Evolutionary conservation across 2,113 vertebrate genomes (phyloP), one percentile per base, ranked within the genome.

Genomic region (Rhombomys opimus): DNA sequence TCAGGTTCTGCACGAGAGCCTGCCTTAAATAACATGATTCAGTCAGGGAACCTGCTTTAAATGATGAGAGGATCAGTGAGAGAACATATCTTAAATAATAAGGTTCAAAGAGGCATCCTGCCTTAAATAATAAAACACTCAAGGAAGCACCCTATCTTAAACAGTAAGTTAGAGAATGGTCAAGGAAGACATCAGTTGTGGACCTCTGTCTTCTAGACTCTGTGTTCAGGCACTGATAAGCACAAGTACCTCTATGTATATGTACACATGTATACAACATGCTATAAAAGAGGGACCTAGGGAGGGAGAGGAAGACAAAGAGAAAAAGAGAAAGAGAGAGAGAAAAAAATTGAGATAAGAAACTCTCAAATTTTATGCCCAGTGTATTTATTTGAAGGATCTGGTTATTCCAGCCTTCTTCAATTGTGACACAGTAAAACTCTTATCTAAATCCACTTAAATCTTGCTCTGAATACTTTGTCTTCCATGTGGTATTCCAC

Each of bases 381-480:
- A 35, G 27, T 65, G 35, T 9, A 27, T 13, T 75, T 38, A 81
- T n/a, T 65, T 46, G 57, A 46, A 95, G 78, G 22, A 91, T 59
- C 41, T 68, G 12, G 15, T 20, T 68, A 25, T 85, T 54, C 4
- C 23, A 41, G 7, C 10, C n/a, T 46, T 90, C 70, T 70, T 91
- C 25, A 59, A 9, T 91, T 93, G 35, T 91, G 81, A 65, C 18
- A 50, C 63, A 2, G 15, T 73, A 27, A 89, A 11, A 63, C 13
- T 89, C 72, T 35, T 63, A 22, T 95, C 35, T 38, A 81, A 67
- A 90, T 14, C 15, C 11, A 81, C 52, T 82, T 75, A 63, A 81
- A 96, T 93, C 86, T 91, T 88, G 1, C 61, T 77, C 20, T 81
- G 67, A 90, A 95, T 92, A 27, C 35, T 88, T 84, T 88, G 63